Evolutionary conservation across 2,113 vertebrate genomes (phyloP), one percentile per base, ranked within the genome.

Genomic region (Neogobius melanostomus): DNA sequence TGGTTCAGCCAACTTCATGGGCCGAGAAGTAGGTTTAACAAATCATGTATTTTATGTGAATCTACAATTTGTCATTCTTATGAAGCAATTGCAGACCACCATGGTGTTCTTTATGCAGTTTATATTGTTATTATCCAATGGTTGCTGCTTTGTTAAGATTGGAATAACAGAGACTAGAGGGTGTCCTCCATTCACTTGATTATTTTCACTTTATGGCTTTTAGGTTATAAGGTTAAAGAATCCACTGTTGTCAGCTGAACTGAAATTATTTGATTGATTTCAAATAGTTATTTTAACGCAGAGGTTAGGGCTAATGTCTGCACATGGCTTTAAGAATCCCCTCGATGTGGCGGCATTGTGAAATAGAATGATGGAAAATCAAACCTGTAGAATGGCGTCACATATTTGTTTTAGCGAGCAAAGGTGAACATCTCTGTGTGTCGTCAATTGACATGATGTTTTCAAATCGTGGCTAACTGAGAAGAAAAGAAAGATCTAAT

Each of bases 281-380:
- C 28, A 36, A 3, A 36, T 4, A 36, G 28, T 36, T 36, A 36
- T 36, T 36, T 36, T 36, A 36, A 36, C 28, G 4, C 28, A 36
- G 21, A 21, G 21, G 28, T 36, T 36, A 36, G 28, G 28, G 28
- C 28, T 36, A 36, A 70, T 87, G 88, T 90, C 89, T 90, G 81
- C 73, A 88, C 88, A 88, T 66, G 68, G 45, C 71, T 79, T 87
- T 80, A 79, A 82, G 65, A 68, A 51, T 89, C 86, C 79, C 83
- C 88, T 82, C 88, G 64, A 87, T 79, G 64, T 78, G 86, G 88
- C 79, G 74, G 82, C 64, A 49, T 63, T 72, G 71, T 77, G 81
- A 85, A 83, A 83, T 14, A 69, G 82, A 82, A 69, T 88, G 87
- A 91, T 86, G 81, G 87, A 91, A 88, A 87, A 83, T 64, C 57